These are phyloP conservation scores for Eucidaris tribuloides DNA, from an alignment of 35 echinoderm and acorn worm species.

Conservation along the genomic window DNA sequence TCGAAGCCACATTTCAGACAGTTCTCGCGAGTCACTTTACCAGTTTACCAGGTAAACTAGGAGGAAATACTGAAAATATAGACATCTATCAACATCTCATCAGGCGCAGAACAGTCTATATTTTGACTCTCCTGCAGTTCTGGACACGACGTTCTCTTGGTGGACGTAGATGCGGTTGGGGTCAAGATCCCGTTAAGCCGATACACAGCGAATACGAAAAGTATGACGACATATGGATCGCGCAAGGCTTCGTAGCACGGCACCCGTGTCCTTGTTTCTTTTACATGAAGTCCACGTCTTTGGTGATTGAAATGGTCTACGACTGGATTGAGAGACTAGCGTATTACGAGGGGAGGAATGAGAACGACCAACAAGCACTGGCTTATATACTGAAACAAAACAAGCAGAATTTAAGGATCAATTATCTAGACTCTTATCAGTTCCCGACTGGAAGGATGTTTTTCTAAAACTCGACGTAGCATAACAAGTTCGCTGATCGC, in stretches of 20 bases:
- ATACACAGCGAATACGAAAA: conserved; percentile 31
- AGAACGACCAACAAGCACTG: conserved; percentile 33
- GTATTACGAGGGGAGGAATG: conserved; percentile 2
- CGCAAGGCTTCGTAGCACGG: conserved; percentile 7
- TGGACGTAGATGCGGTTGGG: conserved; percentile 47
- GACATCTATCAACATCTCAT: conserved; percentile 53
- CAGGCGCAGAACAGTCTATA: conserved; percentile 41
- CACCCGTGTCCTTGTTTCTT: conserved; percentile 59
- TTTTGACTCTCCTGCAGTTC: conserved; percentile 25
- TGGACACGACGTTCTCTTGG: conserved; percentile 37
- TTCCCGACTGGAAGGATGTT: conserved; percentile 35
- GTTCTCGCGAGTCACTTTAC: not conserved
- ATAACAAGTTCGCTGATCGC: not conserved
- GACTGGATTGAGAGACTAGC: conserved; percentile 40
- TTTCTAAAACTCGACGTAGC: conserved; percentile 42
- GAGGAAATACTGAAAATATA: not conserved
- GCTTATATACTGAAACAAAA: not conserved
- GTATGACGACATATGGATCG: conserved; percentile 50
- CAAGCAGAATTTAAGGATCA: not conserved
- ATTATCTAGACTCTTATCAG: conserved; percentile 20
- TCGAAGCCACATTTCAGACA: not conserved
- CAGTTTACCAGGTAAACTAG: conserved; percentile 8
- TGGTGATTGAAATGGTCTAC: conserved; percentile 28
- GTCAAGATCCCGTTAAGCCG: conserved; percentile 34
- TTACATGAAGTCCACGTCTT: conserved; percentile 39